phyloP scores from a whole-genome alignment of 2,113 vertebrate species.

The Solea senegalensis region DNA sequence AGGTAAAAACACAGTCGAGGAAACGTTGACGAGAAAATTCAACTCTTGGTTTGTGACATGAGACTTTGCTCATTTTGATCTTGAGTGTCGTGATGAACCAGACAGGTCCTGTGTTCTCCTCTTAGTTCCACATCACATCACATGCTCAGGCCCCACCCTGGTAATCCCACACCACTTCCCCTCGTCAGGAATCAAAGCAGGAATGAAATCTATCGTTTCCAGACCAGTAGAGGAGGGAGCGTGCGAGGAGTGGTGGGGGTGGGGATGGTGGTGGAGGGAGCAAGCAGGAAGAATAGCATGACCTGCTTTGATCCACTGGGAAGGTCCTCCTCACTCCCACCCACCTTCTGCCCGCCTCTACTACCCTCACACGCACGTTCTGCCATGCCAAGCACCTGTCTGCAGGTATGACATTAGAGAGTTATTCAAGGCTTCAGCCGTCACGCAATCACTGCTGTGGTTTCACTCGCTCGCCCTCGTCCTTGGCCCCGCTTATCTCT shows the following conservation, averaged over 20 bases:
- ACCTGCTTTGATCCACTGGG: slow-evolving; percentile 75
- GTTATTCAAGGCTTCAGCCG: slow-evolving; percentile 40
- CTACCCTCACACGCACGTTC: slow-evolving; percentile 31
- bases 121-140: slow-evolving; percentile 57
- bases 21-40: no score
- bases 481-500: slow-evolving; percentile 44
- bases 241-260: background rate
- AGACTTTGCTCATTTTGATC: background rate
- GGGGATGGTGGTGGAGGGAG: background rate
- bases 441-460: slow-evolving; percentile 38
- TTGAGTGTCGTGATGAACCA: background rate
- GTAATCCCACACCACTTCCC: slow-evolving; percentile 69
- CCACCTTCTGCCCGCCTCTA: slow-evolving; percentile 30
- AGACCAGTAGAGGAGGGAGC: slow-evolving; percentile 68
- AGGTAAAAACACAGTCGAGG: no score
- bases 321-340: slow-evolving; percentile 63
- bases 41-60: background rate
- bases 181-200: slow-evolving; percentile 62
- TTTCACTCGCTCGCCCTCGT: slow-evolving; percentile 47
- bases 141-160: slow-evolving; percentile 37
- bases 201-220: slow-evolving; percentile 79
- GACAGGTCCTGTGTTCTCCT: slow-evolving; percentile 41
- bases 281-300: slow-evolving; percentile 47
- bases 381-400: slow-evolving; percentile 80
- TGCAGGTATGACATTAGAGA: slow-evolving; percentile 76